These are phyloP conservation scores for Andrena cerasifolii DNA, from an alignment of 1,140 invertebrate species.

Conservation along the genomic window DNA sequence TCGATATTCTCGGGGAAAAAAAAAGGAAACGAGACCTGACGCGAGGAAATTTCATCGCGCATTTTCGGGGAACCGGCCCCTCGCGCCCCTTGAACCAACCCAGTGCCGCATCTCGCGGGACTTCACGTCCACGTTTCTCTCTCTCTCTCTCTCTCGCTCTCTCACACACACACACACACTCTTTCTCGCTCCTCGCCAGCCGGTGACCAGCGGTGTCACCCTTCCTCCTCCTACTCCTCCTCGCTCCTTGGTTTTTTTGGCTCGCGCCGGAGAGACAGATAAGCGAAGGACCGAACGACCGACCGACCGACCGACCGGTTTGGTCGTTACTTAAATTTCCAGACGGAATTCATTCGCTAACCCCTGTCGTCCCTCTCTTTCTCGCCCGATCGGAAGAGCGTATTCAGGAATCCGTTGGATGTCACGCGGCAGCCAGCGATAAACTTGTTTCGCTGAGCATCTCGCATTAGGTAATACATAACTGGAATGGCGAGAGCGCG, in stretches of 20 bases:
- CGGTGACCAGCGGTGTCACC: background rate
- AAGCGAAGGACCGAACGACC: background rate
- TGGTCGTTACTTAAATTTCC: conserved; percentile 41
- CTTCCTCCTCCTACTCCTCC: no score
- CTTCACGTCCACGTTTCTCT: no score
- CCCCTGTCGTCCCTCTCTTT: background rate
- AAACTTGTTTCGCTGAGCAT: conserved; percentile 56
- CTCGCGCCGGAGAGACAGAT: conserved; percentile 12
- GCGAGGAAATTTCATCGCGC: no score
- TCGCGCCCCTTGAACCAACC: no score
- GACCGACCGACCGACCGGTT: conserved; percentile 10
- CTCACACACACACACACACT: no score
- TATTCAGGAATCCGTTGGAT: conserved; percentile 49
- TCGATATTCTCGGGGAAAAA: no score
- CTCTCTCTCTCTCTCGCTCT: no score
- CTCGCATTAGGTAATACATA: conserved; percentile 56
- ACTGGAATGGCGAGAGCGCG: conserved; percentile 62
- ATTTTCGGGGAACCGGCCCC: no score
- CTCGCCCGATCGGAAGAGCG: conserved; percentile 29
- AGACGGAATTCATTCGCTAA: conserved; percentile 67
- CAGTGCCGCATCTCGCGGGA: no score
- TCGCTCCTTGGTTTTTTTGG: background rate
- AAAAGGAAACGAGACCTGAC: no score
- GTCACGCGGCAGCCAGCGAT: conserved; percentile 44
- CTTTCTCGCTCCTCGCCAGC: no score